Evolutionary conservation across 1,140 invertebrate genomes (phyloP), one percentile per base, ranked within the genome.

Genomic region (Rhagoletis pomonella): DNA sequence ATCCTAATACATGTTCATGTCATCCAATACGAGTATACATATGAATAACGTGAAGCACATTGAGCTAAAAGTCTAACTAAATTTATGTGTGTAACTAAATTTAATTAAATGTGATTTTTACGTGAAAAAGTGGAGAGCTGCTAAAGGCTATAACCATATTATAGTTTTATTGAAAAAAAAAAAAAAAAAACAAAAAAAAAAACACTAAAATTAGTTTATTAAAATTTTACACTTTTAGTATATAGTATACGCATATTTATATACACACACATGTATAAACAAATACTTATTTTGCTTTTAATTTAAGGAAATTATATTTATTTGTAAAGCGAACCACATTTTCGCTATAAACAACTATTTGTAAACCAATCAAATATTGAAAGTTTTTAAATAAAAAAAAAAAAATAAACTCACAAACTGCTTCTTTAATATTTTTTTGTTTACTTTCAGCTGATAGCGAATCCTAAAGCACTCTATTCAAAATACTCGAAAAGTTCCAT

Each of bases 61-160:
- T 73, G 44, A 73, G 67, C 19, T 67, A 67, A 39, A 29, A 67
- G 12, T 73, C 12, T 73, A 44, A 73, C 42, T 44, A 73, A 47
- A 47, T 44, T 29, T 73, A 5, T 10, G n/a, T 73, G 42, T 44
- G 10, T 17, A 67, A 64, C 17, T 64, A 67, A 67, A 81, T 81
- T 55, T 58, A 55, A 55, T 55, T 81, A 81, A 81, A 81, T 81
- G 47, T 81, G 73, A 81, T 50, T 81, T 67, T 47, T 55, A 81
- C 2, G 3, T 55, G 14, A 81, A 81, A 47, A 81, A 47, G 17
- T 58, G 47, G 5, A 67, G 55, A 81, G 19, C 19, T 81, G 9
- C 47, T 81, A 19, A 81, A 81, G 44, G 73, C 47, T 81, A 55
- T 81, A 55, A 81, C 47, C 44, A 81, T 29, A 29, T 81, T 81